Conservation (phyloP, 2,113 vertebrate species). For the Falcunculus frontatus region DNA sequence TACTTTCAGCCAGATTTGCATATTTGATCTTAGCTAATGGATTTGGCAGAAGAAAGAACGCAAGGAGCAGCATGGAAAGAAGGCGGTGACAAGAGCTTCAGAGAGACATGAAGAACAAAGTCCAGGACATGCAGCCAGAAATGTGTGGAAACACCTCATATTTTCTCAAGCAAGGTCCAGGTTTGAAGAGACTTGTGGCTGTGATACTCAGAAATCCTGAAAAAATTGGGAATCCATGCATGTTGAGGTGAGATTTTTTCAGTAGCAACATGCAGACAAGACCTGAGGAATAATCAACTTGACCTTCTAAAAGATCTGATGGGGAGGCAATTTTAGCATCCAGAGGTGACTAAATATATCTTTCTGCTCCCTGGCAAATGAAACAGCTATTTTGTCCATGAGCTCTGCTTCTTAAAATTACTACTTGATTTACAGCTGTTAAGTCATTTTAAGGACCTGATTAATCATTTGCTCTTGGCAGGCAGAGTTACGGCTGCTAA, state of each 20-base stretch:
- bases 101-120: background rate
- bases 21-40: background rate
- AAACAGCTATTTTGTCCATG: conserved; percentile 49
- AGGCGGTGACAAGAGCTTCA: background rate
- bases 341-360: conserved; percentile 46
- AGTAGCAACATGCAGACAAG: conserved; percentile 1
- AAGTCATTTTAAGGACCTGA: conserved; percentile 57
- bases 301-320: conserved; percentile 23
- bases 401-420: conserved; percentile 53
- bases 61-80: background rate
- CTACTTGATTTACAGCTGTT: conserved; percentile 60
- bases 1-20: background rate
- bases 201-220: background rate
- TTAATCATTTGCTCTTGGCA: conserved; percentile 36
- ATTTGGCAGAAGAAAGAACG: background rate
- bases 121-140: background rate
- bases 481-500: background rate
- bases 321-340: conserved; percentile 26
- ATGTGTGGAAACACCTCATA: background rate
- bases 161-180: background rate
- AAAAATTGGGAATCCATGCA: background rate
- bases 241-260: background rate
- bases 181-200: background rate
- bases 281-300: background rate
- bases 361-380: conserved; percentile 35